These are phyloP conservation scores for Pseudanteris insignis DNA, from an alignment of 2,888 invertebrate genomes.

Conservation along the genomic window DNA sequence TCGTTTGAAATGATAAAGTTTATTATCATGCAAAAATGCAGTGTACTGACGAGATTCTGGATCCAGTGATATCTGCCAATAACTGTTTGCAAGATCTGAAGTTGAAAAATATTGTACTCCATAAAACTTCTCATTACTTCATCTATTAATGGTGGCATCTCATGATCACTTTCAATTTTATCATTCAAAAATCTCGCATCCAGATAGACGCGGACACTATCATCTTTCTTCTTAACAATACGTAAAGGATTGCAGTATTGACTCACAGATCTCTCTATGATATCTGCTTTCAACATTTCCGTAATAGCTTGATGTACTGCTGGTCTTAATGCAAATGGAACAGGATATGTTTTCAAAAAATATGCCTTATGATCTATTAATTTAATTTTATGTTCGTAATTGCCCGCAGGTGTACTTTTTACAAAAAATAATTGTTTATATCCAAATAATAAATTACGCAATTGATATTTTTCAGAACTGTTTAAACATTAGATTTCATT, in stretches of 20 bases:
- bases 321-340: neutral
- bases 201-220: too few species aligned
- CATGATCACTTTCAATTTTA: too few species aligned
- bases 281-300: neutral
- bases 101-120: too few species aligned
- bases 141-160: too few species aligned
- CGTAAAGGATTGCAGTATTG: neutral
- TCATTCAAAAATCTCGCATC: too few species aligned
- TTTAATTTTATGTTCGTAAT: constrained; percentile 2
- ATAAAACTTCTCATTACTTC: too few species aligned
- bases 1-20: too few species aligned
- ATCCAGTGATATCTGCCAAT: too few species aligned
- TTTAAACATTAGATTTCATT: neutral
- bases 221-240: too few species aligned
- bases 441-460: neutral
- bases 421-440: constrained; percentile 2
- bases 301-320: neutral
- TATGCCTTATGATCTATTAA: neutral
- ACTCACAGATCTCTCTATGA: neutral
- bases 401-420: neutral
- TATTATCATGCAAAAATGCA: too few species aligned
- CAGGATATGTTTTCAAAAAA: neutral
- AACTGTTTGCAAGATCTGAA: too few species aligned
- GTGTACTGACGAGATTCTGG: too few species aligned
- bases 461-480: neutral